Conservation (phyloP, 2,113 vertebrate species). For the Australoheros scitulus region DNA sequence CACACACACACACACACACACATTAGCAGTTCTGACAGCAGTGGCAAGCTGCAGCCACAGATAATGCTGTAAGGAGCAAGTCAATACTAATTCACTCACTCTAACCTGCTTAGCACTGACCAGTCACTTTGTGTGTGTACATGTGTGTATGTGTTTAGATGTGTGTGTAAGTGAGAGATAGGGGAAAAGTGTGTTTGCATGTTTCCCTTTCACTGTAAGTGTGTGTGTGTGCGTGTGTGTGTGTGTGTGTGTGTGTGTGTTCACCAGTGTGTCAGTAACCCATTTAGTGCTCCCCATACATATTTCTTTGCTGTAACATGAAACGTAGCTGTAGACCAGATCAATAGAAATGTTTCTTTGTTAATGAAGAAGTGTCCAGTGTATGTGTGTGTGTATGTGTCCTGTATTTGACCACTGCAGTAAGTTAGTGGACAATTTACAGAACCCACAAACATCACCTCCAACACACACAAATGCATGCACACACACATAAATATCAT, state of each 20-base stretch:
- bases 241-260: constrained; percentile 27
- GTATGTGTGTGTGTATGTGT: constrained; percentile 21
- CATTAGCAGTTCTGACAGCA: constrained; percentile 57
- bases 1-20: not conserved
- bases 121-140: constrained; percentile 53
- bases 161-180: constrained; percentile 10
- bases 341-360: constrained; percentile 76
- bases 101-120: constrained; percentile 76
- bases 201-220: constrained; percentile 39
- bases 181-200: constrained; percentile 47
- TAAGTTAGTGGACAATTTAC: constrained; percentile 63
- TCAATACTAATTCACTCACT: constrained; percentile 73
- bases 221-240: constrained; percentile 31
- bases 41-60: constrained; percentile 57
- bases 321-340: constrained; percentile 60
- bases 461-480: not conserved
- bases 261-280: constrained; percentile 49
- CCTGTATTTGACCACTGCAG: constrained; percentile 63
- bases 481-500: not conserved
- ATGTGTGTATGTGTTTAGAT: constrained; percentile 3
- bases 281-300: constrained; percentile 67
- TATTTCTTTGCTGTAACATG: constrained; percentile 75
- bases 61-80: constrained; percentile 64
- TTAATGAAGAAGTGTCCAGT: constrained; percentile 70
- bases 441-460: constrained; percentile 57